Evolutionary conservation across 2,888 invertebrate genomes (phyloP).

Genomic region (Digitonthophagus gazella): DNA sequence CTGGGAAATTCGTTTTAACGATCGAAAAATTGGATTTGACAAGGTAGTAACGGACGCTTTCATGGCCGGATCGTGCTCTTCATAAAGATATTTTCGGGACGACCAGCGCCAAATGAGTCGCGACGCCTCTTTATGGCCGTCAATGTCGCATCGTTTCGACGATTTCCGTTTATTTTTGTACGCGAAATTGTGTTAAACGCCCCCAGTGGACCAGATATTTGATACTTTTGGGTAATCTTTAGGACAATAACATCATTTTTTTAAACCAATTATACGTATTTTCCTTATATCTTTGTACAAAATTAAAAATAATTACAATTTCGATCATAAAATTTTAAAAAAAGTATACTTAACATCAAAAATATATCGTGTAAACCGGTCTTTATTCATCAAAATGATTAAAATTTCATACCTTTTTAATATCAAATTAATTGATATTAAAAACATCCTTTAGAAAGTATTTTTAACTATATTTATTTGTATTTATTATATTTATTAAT

Average conservation of each 20-base stretch:
- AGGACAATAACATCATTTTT: neutral
- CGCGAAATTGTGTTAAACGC: neutral
- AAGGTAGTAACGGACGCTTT: neutral
- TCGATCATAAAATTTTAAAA: too few species aligned
- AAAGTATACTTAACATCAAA: too few species aligned
- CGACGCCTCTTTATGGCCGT: slow-evolving; percentile 2
- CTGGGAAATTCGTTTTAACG: neutral
- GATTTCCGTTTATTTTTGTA: slow-evolving; percentile 3
- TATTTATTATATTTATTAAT: too few species aligned
- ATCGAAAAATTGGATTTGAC: neutral
- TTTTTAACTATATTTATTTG: too few species aligned
- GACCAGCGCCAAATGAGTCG: neutral
- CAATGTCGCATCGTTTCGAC: slow-evolving; percentile 3
- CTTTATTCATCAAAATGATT: too few species aligned
- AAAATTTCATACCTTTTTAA: too few species aligned
- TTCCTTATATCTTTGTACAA: too few species aligned
- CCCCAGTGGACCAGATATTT: neutral
- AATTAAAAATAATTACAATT: too few species aligned
- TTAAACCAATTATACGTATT: too few species aligned
- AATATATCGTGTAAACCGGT: too few species aligned
- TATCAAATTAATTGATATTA: too few species aligned
- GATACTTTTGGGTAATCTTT: neutral
- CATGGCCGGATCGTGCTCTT: neutral
- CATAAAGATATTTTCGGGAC: slow-evolving; percentile 4
- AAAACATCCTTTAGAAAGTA: too few species aligned